A percentile compares a stretch with the other conserved stretches of the same genome.
phyloP scores from a whole-genome alignment of 2,888 invertebrate species.

The Boloria euphrosyne region DNA sequence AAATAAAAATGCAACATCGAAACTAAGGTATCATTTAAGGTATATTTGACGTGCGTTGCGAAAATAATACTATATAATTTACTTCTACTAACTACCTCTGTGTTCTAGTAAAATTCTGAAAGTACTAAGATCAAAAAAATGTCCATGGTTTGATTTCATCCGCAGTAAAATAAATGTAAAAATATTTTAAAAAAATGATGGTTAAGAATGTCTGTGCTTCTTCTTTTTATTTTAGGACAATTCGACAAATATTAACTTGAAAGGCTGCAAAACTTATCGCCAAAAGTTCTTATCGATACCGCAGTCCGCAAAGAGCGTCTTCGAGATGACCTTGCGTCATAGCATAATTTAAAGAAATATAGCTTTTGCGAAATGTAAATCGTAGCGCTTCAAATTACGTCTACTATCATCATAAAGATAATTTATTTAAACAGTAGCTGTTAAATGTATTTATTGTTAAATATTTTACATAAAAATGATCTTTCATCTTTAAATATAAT shows the following conservation, averaged over 20 bases:
- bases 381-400: conserved; percentile 1
- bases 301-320: not conserved
- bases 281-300: conserved; percentile 14
- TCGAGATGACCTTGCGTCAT: conserved; percentile 3
- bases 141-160: too few species aligned
- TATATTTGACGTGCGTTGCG: too few species aligned
- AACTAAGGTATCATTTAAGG: too few species aligned
- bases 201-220: not conserved
- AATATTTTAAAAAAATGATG: not conserved
- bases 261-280: not conserved
- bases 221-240: not conserved
- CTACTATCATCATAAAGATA: not conserved
- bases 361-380: conserved; percentile 7
- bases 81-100: too few species aligned
- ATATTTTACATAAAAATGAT: too few species aligned
- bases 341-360: conserved; percentile 10
- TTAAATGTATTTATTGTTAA: not conserved
- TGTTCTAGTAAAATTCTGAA: too few species aligned
- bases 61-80: too few species aligned
- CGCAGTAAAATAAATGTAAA: too few species aligned
- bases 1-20: too few species aligned
- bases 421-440: not conserved
- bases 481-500: too few species aligned
- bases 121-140: too few species aligned
- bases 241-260: conserved; percentile 7